Percentiles rank a stretch among this genome's conserved stretches.
phyloP scores from a whole-genome alignment of 2,113 vertebrate species.

The Aegypius monachus region DNA sequence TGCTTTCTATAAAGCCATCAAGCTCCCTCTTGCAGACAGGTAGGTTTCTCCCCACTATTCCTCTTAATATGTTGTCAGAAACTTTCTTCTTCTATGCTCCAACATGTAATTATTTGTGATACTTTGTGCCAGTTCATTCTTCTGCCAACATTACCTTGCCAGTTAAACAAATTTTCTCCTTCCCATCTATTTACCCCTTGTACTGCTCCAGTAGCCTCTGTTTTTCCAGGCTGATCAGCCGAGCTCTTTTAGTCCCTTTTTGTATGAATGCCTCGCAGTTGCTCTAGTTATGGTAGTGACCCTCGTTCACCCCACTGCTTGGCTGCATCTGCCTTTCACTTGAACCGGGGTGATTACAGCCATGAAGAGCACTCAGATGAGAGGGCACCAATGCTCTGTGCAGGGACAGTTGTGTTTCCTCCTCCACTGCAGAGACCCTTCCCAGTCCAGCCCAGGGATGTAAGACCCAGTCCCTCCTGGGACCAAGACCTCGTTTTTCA shows the following conservation, averaged over 20 bases:
- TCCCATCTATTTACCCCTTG: neutral
- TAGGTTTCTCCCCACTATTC: neutral
- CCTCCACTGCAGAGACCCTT: neutral
- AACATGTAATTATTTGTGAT: neutral
- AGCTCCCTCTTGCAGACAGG: neutral
- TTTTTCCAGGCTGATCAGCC: neutral
- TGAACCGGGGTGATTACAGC: neutral
- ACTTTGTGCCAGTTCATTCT: neutral
- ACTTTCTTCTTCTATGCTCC: neutral
- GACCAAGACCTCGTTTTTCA: neutral
- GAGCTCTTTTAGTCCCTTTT: neutral
- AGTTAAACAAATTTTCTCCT: neutral
- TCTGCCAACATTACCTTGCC: neutral
- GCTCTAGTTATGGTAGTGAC: neutral
- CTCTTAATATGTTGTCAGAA: neutral
- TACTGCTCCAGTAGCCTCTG: neutral
- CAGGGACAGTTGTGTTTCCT: neutral
- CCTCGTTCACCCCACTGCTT: fast-evolving
- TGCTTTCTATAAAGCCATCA: neutral
- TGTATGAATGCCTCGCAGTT: neutral
- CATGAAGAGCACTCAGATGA: neutral
- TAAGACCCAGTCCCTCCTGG: neutral
- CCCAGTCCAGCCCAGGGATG: neutral
- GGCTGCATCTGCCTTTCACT: neutral
- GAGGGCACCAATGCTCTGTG: neutral